These are phyloP conservation scores for Nasonia longicornis DNA, from an alignment of 1,140 invertebrate species.

Conservation along the genomic window DNA sequence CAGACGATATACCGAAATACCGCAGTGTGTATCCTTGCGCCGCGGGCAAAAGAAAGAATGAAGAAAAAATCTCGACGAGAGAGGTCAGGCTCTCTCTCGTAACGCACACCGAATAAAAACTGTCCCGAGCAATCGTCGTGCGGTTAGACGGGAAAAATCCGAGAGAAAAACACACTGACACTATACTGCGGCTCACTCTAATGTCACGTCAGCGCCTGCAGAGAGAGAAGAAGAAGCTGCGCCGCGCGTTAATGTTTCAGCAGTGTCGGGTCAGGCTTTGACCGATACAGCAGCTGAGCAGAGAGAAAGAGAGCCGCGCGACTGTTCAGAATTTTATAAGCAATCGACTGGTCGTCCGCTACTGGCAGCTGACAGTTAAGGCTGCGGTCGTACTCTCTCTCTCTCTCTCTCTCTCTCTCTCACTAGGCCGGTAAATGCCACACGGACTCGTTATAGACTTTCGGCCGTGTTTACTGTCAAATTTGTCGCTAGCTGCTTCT, in stretches of 20 bases:
- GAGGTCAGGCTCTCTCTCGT: not conserved
- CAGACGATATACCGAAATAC: too few species aligned
- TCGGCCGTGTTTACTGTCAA: slow-evolving; percentile 24
- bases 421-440: slow-evolving; percentile 24
- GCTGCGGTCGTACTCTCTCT: not conserved
- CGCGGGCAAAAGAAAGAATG: not conserved
- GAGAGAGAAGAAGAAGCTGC: slow-evolving; percentile 48
- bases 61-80: not conserved
- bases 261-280: slow-evolving; percentile 51
- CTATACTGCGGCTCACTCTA: slow-evolving; percentile 47
- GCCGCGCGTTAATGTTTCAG: slow-evolving; percentile 56
- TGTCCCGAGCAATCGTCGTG: not conserved
- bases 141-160: not conserved
- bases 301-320: not conserved
- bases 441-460: slow-evolving; percentile 20
- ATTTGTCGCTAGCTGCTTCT: not conserved
- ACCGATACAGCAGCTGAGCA: slow-evolving; percentile 34
- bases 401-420: too few species aligned
- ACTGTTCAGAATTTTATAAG: slow-evolving; percentile 43
- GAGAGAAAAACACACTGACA: not conserved
- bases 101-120: not conserved
- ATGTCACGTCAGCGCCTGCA: slow-evolving; percentile 56
- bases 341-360: slow-evolving; percentile 36
- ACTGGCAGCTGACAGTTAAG: not conserved
- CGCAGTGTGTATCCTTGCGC: too few species aligned